Evolutionary conservation across 1,140 invertebrate genomes (phyloP), one percentile per base, ranked within the genome.

Genomic region (Drosophila sucinea): DNA sequence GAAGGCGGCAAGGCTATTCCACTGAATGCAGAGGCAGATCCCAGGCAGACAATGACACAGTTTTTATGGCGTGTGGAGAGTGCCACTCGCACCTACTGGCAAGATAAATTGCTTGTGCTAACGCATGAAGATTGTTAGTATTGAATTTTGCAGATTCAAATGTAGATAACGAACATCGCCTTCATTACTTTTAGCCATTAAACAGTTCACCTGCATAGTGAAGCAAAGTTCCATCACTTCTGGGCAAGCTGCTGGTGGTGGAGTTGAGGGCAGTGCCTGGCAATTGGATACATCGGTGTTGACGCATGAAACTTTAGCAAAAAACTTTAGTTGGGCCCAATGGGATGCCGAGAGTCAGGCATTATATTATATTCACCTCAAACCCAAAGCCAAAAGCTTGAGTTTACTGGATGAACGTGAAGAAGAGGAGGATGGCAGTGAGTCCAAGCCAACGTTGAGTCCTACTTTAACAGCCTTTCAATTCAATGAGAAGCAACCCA

Each of bases 401-500:
- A 91, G 87, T 51, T 23, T 96, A 77, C 93, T 95, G 63, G 93
- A 93, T 69, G 93, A 94, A 68, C 93, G 93, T 51, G 44, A 51
- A 7, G 92, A 93, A 25, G 93, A 93, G 25, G 94, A 94, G 77
- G 90, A 91, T 11, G 79, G 81, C 1, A 81, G 80, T 17, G 69
- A 63, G 33, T 51, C 65, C 0, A 70, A 77, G 3, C 77, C 85
- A 1, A 56, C 61, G 3, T 44, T 90, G 0, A 94, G 93, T 27
- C 96, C 96, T 1, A 97, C 95, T 1, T 92, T 97, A 0, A 96
- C 96, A 29, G 96, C 96, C 33, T 93, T 97, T 8, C 96, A 97
- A 91, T 97, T 97, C 84, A 96, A 97, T 83, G 95, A 96, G 58
- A 95, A 96, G 81, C 93, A 96, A 70, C 96, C 96, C 2, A 96